Conservation (phyloP, 64 coral and sea anemone genomes). For the Astreopora myriophthalma region DNA sequence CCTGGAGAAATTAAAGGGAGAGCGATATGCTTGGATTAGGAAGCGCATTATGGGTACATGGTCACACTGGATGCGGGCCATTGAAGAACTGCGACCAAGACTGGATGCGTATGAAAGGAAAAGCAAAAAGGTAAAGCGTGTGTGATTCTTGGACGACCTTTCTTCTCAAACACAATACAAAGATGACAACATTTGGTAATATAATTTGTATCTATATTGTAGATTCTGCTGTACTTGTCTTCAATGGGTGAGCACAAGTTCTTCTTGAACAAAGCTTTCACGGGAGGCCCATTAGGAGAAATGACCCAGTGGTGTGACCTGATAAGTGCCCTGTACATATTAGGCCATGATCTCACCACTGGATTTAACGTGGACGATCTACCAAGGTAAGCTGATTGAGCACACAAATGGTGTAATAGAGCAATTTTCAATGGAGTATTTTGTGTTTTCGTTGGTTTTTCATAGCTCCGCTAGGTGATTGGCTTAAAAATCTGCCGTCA, state of each 20-base stretch:
- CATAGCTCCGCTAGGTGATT: not conserved
- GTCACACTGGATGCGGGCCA: slow-evolving; percentile 62
- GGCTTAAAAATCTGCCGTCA: not conserved
- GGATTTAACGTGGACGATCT: slow-evolving; percentile 2
- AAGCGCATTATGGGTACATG: slow-evolving; percentile 71
- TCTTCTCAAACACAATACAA: too few species aligned
- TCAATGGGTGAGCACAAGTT: slow-evolving; percentile 22
- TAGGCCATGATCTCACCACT: slow-evolving; percentile 77
- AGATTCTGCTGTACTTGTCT: slow-evolving; percentile 71
- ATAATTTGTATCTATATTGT: not conserved
- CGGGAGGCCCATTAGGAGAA: slow-evolving; percentile 74
- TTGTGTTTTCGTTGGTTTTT: not conserved
- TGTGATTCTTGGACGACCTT: not conserved
- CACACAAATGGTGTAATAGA: too few species aligned
- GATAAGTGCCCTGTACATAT: slow-evolving; percentile 77
- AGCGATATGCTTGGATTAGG: slow-evolving; percentile 64
- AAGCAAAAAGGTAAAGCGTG: slow-evolving; percentile 31
- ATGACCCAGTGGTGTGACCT: slow-evolving; percentile 87
- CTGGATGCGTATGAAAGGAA: slow-evolving; percentile 14
- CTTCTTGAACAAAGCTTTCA: slow-evolving; percentile 60
- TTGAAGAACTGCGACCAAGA: slow-evolving; percentile 35
- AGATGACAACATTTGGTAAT: too few species aligned
- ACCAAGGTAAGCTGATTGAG: not conserved
- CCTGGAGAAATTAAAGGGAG: slow-evolving; percentile 32
- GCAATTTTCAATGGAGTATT: not conserved